Conservation (phyloP, 2,113 vertebrate species). For the Calypte anna region DNA sequence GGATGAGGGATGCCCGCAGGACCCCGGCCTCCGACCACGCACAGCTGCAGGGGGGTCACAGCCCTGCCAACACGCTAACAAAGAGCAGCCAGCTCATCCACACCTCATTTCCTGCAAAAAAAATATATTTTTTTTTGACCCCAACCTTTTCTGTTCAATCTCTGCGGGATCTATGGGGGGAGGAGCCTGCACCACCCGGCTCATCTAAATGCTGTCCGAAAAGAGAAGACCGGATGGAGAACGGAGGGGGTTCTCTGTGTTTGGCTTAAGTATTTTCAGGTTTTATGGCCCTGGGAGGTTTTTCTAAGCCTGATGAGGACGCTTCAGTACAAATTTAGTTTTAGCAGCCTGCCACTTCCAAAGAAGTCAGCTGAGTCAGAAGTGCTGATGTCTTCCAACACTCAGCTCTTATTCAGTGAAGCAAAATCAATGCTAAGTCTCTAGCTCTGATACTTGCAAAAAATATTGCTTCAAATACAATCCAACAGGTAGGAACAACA, state of each 20-base stretch:
- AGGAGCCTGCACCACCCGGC: accelerated
- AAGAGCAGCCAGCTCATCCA: not conserved
- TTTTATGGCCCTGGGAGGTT: not conserved
- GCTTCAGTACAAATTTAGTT: not conserved
- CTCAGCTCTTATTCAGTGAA: not conserved
- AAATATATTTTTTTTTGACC: not conserved
- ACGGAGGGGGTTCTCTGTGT: not conserved
- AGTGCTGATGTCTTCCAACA: not conserved
- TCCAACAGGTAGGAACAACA: not conserved
- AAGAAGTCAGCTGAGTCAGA: constrained; percentile 38
- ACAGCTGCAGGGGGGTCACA: not conserved
- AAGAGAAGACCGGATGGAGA: not conserved
- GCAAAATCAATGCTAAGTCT: not conserved
- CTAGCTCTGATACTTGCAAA: not conserved
- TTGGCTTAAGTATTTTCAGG: not conserved
- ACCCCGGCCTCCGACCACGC: not conserved
- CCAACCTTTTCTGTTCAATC: accelerated
- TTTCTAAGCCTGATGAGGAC: not conserved
- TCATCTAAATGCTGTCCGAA: not conserved
- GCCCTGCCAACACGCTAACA: not conserved
- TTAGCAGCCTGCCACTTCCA: not conserved
- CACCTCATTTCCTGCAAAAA: not conserved
- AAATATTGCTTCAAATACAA: not conserved
- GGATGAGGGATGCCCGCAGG: not conserved
- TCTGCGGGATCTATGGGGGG: accelerated